Base-by-base conservation (phyloP, 2,797 vertebrate species). In the Sparus aurata region DNA sequence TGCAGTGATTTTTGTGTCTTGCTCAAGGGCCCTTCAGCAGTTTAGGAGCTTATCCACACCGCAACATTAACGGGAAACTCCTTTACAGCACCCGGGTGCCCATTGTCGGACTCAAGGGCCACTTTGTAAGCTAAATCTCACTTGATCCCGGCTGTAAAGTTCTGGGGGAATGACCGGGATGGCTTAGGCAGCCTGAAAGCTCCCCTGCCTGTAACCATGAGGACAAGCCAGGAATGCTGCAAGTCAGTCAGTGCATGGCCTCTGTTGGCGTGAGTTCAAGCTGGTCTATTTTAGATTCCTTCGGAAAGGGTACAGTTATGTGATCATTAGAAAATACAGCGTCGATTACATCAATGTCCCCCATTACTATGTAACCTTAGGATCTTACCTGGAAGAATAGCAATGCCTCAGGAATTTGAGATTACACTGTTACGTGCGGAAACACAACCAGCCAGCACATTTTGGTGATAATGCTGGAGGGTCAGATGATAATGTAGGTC, bases 41-140 rank as follows among this genome's bases (percentile, higher is more conserved):
- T 25, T 25, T 53, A 70, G 78, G 57, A 71, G 65, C 71, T 65
- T 52, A 71, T 30, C 58, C 71, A 77, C 58, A 71, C 55, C 74
- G 80, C 63, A 46, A 30, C 87, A 85, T 66, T 70, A 75, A 73
- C 75, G 54, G 45, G 18, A 71, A 79, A 49, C 55, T 55, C 58
- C n/a, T 68, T 58, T 12, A 53, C 49, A 77, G 82, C 76, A 71
- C 74, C 86, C 64, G 16, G 79, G 66, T 23, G 54, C 71, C 70
- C 76, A 86, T 88, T 88, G 88, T 87, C 4, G 69, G 18, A 75
- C 83, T 86, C 72, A 68, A 85, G 87, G 80, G 82, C 83, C 87
- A 87, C 91, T 88, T 87, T 85, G 88, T 83, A 46, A 83, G 10
- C 74, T 87, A 91, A 90, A 91, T 91, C 91, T 90, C 68, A 69